A percentile compares a stretch with the other conserved stretches of the same genome.
phyloP scores from a whole-genome alignment of 2,113 vertebrate species.

The human region GRCh38 chr12:76716001-76716500 shows the following conservation, averaged over 20 bases:
- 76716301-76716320: background rate
- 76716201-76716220: background rate
- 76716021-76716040: conserved; percentile 37
- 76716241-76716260: background rate
- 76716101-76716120: background rate
- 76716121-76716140: background rate
- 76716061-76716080: background rate
- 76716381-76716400: background rate
- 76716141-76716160: background rate
- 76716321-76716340: background rate
- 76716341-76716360: background rate
- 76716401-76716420: background rate
- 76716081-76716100: conserved; percentile 9
- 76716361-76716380: background rate
- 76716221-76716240: background rate
- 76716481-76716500: conserved; percentile 31
- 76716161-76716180: background rate
- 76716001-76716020: background rate
- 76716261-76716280: background rate
- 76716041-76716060: background rate
- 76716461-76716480: background rate
- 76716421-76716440: background rate
- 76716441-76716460: conserved; percentile 13
- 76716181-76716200: background rate
- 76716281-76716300: background rate